These are phyloP conservation scores for Coenonympha glycerion DNA, from an alignment of 2,888 invertebrate genomes.

Conservation along the genomic window DNA sequence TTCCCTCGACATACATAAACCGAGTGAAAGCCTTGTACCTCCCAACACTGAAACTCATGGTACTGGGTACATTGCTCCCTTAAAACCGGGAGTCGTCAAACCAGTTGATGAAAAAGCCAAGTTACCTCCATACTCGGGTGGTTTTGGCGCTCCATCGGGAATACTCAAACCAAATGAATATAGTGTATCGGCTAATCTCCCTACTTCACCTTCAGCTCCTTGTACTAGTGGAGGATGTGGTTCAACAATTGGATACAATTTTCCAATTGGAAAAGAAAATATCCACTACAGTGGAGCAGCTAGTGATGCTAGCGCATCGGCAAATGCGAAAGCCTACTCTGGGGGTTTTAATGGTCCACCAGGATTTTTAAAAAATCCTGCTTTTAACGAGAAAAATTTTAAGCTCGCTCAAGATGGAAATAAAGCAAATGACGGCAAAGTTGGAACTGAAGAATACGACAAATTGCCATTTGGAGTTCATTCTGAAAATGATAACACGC, in stretches of 20 bases:
- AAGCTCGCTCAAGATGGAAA: conserved; percentile 8
- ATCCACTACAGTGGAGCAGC: conserved; percentile 11
- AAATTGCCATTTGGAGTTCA: not conserved
- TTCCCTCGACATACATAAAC: conserved; percentile 2
- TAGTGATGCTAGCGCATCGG: conserved; percentile 35
- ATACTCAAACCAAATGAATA: conserved; percentile 47
- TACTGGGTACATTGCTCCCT: not conserved
- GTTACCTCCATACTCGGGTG: conserved; percentile 40
- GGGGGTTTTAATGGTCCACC: conserved; percentile 68
- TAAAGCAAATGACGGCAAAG: conserved; percentile 6
- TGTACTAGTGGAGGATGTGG: conserved; percentile 27
- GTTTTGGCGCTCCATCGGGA: conserved; percentile 46
- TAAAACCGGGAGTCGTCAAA: conserved; percentile 3
- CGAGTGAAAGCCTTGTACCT: conserved; percentile 12
- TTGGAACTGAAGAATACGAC: conserved; percentile 1
- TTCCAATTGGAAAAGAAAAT: not conserved
- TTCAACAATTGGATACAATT: conserved; percentile 9
- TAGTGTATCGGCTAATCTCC: conserved; percentile 29
- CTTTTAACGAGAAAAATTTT: conserved; percentile 52
- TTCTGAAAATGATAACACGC: not conserved
- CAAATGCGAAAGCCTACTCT: conserved; percentile 47
- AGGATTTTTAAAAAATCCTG: conserved; percentile 57
- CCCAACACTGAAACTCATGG: not conserved
- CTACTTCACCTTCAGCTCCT: conserved; percentile 20
- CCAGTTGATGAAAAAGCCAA: conserved; percentile 15